Base-by-base conservation (phyloP, 2,113 vertebrate species). In the Rhodinocichla rosea region DNA sequence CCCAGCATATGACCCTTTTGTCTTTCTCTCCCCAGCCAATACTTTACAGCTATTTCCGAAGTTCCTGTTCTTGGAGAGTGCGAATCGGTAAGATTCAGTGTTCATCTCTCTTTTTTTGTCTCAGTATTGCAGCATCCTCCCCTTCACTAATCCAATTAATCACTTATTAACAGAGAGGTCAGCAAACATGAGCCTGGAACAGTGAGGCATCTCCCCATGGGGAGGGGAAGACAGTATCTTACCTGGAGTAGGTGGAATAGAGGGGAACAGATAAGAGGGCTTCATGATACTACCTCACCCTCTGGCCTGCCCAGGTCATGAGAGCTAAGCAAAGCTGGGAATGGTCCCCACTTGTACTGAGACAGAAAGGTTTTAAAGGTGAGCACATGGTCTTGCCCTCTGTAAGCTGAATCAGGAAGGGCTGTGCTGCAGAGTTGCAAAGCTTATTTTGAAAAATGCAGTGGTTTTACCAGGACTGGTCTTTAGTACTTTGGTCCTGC, bases 21-120 rank as follows among this genome's bases (percentile, higher is more conserved):
- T 56, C 28, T 91, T 59, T 97, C 75, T 97, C 37, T 97, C 77
- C 63, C 74, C 93, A 99, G 99, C 99, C 99, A 0, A 78, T 99
- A 83, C 99, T 99, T 76, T 98, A 99, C 83, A 98, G 99, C 94
- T 99, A 99, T 97, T 99, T 99, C 98, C 98, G 99, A 97, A 99
- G 99, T 82, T 99, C 99, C 84, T 99, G 99, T 91, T 98, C 99
- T 20, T 99, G 99, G 99, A 98, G 99, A 96, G 99, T 99, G 50
- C 98, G 99, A 92, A 99, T 99, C 0, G 99, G 99, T 99, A 98
- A 99, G 99, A 77, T 39, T 37, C 42, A 32, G 6, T 53, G 15
- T 49, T 87, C 8, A 52, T 78, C 19, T 83, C 40, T 87, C 1
- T 44, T 35, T 65, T 64, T 40, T 10, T 28, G 64, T 65, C 35